Conservation (phyloP, 1,140 invertebrate genomes). For the Megalopta genalis region DNA sequence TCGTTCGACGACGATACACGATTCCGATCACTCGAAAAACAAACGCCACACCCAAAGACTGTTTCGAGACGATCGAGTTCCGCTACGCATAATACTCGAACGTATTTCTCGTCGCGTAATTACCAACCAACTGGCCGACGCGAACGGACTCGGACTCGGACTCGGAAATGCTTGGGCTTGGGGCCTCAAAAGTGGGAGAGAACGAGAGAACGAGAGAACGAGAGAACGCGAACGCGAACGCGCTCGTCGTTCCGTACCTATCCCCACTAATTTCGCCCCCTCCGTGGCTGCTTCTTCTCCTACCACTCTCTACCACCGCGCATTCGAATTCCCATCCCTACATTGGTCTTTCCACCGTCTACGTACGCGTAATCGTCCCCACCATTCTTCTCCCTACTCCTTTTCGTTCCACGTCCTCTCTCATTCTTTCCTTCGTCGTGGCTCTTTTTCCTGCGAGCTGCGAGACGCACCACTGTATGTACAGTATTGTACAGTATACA, state of each 20-base stretch:
- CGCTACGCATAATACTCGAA: background rate
- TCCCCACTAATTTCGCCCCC: constrained; percentile 12
- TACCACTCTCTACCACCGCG: no score
- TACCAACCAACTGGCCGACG: constrained; percentile 57
- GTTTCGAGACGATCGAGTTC: constrained; percentile 14
- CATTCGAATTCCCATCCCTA: constrained; percentile 4
- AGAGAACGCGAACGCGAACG: background rate
- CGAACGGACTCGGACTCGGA: constrained; percentile 44
- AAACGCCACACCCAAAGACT: constrained; percentile 45
- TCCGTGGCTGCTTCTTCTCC: background rate
- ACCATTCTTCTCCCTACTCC: no score
- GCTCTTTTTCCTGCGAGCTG: no score
- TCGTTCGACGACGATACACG: no score
- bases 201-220: background rate
- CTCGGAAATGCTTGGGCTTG: constrained; percentile 40
- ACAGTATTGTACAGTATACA: no score
- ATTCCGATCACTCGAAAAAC: constrained; percentile 18
- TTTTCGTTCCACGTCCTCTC: no score
- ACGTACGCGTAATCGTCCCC: no score
- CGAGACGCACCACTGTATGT: no score
- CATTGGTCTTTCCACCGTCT: background rate
- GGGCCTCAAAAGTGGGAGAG: constrained; percentile 40
- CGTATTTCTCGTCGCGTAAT: constrained; percentile 38
- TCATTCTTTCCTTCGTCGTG: no score
- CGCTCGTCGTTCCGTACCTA: constrained; percentile 3